Evolutionary conservation across 1,140 invertebrate genomes (phyloP).

Genomic region (Frieseomelitta varia): DNA sequence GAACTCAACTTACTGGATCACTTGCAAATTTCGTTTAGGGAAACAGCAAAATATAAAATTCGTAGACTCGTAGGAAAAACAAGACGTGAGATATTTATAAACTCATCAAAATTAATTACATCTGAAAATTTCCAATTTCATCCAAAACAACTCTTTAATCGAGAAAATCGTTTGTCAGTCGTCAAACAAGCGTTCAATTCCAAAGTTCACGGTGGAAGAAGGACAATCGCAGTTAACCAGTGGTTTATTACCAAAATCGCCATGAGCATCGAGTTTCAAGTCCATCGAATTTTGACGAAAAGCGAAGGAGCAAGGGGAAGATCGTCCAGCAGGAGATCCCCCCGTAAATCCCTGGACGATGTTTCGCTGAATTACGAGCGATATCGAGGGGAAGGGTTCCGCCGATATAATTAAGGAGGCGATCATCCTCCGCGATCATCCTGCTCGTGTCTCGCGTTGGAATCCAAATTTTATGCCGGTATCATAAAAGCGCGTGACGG

Average conservation of each 20-base stretch:
- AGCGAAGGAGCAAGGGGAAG: slow-evolving; percentile 35
- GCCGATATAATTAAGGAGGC: slow-evolving; percentile 66
- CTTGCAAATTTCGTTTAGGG: too few relatives aligned
- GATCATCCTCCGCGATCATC: slow-evolving; percentile 61
- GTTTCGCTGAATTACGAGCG: slow-evolving; percentile 69
- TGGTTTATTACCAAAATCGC: not conserved
- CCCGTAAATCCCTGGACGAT: slow-evolving; percentile 54
- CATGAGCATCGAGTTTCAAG: slow-evolving; percentile 1
- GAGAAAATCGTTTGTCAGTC: not conserved
- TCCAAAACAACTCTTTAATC: too few relatives aligned
- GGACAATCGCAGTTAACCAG: not conserved
- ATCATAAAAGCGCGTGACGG: slow-evolving; percentile 76
- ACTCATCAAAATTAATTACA: too few relatives aligned
- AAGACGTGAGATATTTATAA: too few relatives aligned
- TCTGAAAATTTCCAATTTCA: too few relatives aligned
- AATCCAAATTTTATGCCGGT: slow-evolving; percentile 76
- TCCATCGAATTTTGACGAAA: slow-evolving; percentile 53
- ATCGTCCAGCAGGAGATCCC: slow-evolving; percentile 52
- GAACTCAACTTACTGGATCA: too few relatives aligned
- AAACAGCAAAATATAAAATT: too few relatives aligned
- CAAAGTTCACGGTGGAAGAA: not conserved
- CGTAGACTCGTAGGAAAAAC: too few relatives aligned
- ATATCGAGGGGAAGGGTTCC: slow-evolving; percentile 67
- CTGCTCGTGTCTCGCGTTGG: slow-evolving; percentile 66
- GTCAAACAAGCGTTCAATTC: not conserved